Evolutionary conservation across 2,797 vertebrate genomes (phyloP), one percentile per base, ranked within the genome.

Genomic region (Eidolon dupreanum): DNA sequence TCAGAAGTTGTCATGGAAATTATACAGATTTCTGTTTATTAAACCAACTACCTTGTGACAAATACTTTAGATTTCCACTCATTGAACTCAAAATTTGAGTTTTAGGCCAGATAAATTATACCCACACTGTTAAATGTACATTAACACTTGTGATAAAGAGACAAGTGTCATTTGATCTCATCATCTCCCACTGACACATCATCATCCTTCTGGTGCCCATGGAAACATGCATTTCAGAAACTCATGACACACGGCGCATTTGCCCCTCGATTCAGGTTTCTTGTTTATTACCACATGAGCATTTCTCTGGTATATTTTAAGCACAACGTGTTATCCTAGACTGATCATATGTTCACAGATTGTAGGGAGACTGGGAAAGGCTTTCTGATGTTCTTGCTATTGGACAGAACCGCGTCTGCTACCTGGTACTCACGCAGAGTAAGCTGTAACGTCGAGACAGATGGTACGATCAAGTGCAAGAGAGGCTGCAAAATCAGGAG

Each of bases 341-440:
- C 97, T 96, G 97, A 98, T 98, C 98, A 97, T 98, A 98, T 98
- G 97, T 98, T 98, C 98, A 97, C 98, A 98, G 98, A 98, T 97
- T 95, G 96, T 5, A 5, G 95, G 96, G 95, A 97, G 97, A 75
- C 97, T 97, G 95, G 95, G 97, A 98, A 98, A 98, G 96, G 91
- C 97, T 98, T 98, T 98, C 97, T 97, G 57, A 97, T 98, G 90
- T 97, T 97, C 97, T 98, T 97, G 98, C 87, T 90, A 77, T 82
- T 98, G 98, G 97, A 95, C 87, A 0, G 97, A 98, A 97, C 94
- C 89, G 88, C 38, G 90, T 98, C 97, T 98, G 98, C 93, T 98
- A 98, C 97, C 98, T 98, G 98, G 98, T 98, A 95, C 83, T 97
- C 98, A 97, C 92, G 97, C 97, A 98, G 96, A 97, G 93, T 97